Evolutionary conservation across 2,113 vertebrate species (phyloP).

Genomic region (Archilochus colubris): DNA sequence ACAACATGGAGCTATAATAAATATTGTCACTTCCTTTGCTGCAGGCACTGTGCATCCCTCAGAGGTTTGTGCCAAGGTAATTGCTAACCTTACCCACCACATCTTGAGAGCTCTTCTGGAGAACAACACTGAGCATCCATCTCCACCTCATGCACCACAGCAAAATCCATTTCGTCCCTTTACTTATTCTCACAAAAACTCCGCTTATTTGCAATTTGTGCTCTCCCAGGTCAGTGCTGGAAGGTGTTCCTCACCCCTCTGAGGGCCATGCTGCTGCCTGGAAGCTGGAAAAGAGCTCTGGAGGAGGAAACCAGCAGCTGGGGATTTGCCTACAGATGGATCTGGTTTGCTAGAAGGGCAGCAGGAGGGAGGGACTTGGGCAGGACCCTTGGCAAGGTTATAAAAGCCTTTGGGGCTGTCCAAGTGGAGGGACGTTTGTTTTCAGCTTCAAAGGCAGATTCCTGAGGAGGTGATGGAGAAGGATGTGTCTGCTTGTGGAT

Average conservation of each 20-base stretch:
- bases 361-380: too few relatives aligned
- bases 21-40: neutral
- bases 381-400: neutral
- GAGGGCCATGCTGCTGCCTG: neutral
- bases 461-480: too few relatives aligned
- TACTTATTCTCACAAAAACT: neutral
- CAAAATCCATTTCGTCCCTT: neutral
- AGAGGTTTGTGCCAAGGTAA: neutral
- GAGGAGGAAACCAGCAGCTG: neutral
- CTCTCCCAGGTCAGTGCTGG: neutral
- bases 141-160: neutral
- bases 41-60: neutral
- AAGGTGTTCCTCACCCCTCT: accelerated
- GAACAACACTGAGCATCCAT: accelerated
- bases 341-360: neutral
- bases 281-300: neutral
- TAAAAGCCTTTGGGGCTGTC: neutral
- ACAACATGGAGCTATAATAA: neutral
- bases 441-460: neutral
- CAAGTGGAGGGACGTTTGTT: neutral
- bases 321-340: neutral
- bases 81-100: neutral
- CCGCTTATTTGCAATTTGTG: neutral
- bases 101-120: neutral
- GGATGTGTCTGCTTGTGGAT: neutral